A percentile compares a stretch with the other conserved stretches of the same genome.
Conservation (phyloP, 1,140 invertebrate genomes). For the Chelonus insularis region DNA sequence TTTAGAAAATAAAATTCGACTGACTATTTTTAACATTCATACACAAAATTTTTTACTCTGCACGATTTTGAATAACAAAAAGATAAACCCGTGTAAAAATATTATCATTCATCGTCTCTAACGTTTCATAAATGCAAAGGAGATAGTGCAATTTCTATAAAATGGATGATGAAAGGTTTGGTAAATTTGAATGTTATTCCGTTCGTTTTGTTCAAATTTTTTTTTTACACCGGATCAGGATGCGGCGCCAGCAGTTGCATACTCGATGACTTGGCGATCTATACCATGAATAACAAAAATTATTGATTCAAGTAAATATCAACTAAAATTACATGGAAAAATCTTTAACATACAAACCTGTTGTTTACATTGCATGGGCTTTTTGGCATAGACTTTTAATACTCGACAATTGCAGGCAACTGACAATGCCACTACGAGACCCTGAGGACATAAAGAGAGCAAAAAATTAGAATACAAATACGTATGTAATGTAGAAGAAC, state of each 20-base stretch:
- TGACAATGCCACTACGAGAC: constrained; percentile 65
- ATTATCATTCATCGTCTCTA: constrained; percentile 24
- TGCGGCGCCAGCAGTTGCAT: constrained; percentile 60
- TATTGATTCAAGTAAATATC: too few relatives aligned
- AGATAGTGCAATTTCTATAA: constrained; percentile 1
- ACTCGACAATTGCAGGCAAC: constrained; percentile 70
- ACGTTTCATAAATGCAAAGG: constrained; percentile 22
- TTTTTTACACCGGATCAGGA: constrained; percentile 58
- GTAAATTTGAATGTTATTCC: constrained; percentile 30
- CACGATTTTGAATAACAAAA: constrained; percentile 3
- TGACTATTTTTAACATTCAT: too few relatives aligned
- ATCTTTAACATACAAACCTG: constrained; percentile 45
- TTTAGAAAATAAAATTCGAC: too few relatives aligned
- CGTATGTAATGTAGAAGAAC: too few relatives aligned
- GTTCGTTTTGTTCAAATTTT: constrained; percentile 17
- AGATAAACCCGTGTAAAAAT: constrained; percentile 34
- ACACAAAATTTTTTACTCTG: too few relatives aligned
- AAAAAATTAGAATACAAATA: too few relatives aligned
- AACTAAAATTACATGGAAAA: too few relatives aligned
- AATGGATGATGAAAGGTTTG: constrained; percentile 28
- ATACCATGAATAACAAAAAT: constrained; percentile 37
- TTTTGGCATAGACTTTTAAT: constrained; percentile 61
- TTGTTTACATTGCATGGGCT: constrained; percentile 52
- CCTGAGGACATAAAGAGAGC: constrained; percentile 47
- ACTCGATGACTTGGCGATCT: constrained; percentile 61